Conservation (phyloP, 2,888 invertebrate species). For the Lithophane semibrunnea region DNA sequence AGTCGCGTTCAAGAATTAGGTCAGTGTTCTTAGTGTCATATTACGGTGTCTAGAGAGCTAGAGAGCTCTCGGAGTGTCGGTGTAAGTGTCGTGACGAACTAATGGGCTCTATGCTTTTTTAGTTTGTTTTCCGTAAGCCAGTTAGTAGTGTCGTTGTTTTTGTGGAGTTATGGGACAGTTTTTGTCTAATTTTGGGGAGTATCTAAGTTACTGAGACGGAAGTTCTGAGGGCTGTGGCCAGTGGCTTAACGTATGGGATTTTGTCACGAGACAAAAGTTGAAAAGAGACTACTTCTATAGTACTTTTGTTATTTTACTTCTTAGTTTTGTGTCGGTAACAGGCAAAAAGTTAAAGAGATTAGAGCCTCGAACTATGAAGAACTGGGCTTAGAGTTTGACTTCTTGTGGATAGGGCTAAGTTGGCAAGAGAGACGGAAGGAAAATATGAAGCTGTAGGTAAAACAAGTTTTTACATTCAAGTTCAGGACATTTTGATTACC, state of each 20-base stretch:
- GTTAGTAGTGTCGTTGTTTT: slow-evolving; percentile 10
- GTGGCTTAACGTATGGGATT: background rate
- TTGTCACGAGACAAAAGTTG: background rate
- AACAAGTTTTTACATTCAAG: background rate
- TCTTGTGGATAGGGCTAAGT: background rate
- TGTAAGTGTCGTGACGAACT: slow-evolving; percentile 50
- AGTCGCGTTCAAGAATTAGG: slow-evolving; percentile 53
- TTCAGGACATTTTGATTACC: background rate
- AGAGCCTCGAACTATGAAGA: background rate
- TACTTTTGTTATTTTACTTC: background rate
- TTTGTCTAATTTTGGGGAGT: slow-evolving; percentile 5
- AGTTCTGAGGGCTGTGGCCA: background rate
- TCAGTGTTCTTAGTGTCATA: slow-evolving; percentile 62
- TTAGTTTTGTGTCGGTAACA: background rate
- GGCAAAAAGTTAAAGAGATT: background rate
- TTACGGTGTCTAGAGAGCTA: slow-evolving; percentile 56
- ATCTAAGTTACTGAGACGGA: background rate
- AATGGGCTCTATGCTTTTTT: slow-evolving; percentile 51
- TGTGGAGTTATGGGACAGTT: background rate
- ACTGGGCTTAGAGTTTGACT: background rate
- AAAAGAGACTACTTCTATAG: background rate
- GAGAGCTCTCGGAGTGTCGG: slow-evolving; percentile 45
- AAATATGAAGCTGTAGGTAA: background rate
- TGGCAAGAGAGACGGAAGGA: background rate
- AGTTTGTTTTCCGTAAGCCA: slow-evolving; percentile 9